phyloP scores from a whole-genome alignment of 2,888 invertebrate species.

The Mythimna loreyi region DNA sequence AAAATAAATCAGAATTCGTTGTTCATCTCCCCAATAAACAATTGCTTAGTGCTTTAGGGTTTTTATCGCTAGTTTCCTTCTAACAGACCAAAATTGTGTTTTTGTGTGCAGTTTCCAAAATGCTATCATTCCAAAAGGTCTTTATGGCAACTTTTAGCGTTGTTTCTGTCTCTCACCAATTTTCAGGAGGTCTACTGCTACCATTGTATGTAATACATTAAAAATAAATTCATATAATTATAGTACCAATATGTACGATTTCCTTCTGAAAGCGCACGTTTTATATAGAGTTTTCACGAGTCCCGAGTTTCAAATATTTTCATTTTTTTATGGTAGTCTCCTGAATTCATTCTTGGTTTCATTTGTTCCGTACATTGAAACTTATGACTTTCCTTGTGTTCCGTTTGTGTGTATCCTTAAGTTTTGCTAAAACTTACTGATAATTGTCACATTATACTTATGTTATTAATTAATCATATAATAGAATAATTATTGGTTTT shows the following conservation, averaged over 20 bases:
- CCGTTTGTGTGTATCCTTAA: conserved; percentile 39
- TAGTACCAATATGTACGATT: not conserved
- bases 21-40: conserved; percentile 20
- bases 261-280: not conserved
- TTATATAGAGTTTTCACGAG: too few species aligned
- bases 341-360: conserved; percentile 7
- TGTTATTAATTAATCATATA: too few species aligned
- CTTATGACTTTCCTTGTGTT: conserved; percentile 31
- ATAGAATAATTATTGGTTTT: conserved; percentile 35
- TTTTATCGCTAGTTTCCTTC: conserved; percentile 65
- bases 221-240: not conserved
- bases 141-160: conserved; percentile 42
- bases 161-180: not conserved
- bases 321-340: conserved; percentile 23
- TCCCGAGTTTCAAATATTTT: not conserved
- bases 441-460: not conserved
- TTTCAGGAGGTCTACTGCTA: conserved; percentile 34
- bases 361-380: conserved; percentile 18
- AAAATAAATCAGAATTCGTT: conserved; percentile 36
- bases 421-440: conserved; percentile 49
- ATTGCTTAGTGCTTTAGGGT: conserved; percentile 63
- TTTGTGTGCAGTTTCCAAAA: conserved; percentile 50
- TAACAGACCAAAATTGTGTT: conserved; percentile 61
- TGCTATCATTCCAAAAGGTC: conserved; percentile 39
- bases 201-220: not conserved